phyloP scores from a whole-genome alignment of 1,140 invertebrate genomes.

The Archivesica marissinica region DNA sequence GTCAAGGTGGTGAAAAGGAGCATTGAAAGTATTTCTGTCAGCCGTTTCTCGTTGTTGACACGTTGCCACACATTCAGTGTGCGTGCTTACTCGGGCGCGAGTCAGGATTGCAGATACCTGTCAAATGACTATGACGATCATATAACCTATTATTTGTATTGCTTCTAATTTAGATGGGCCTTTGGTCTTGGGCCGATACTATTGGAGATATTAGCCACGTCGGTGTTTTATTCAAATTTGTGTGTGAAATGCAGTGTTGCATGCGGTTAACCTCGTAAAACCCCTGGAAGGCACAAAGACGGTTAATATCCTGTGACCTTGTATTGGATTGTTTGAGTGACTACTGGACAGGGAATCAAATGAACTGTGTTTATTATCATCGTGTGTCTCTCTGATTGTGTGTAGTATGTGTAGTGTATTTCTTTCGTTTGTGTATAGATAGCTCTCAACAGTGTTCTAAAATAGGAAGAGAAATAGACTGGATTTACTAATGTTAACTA shows the following conservation, averaged over 20 bases:
- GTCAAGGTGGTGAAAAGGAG: constrained; percentile 35
- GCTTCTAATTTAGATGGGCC: constrained; percentile 50
- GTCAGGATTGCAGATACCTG: constrained; percentile 11
- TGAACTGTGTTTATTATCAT: constrained; percentile 18
- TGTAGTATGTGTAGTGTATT: too few species aligned
- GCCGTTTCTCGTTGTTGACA: background rate
- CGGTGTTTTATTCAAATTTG: constrained; percentile 36
- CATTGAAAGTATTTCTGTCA: constrained; percentile 57
- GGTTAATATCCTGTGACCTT: constrained; percentile 40
- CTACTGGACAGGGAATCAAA: constrained; percentile 24
- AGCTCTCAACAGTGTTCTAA: too few species aligned
- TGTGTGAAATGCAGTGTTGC: constrained; percentile 45
- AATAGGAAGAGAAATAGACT: too few species aligned
- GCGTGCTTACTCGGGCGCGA: constrained; percentile 41
- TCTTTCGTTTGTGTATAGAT: too few species aligned
- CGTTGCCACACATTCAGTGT: constrained; percentile 35
- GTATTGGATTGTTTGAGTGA: constrained; percentile 26
- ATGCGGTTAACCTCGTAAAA: constrained; percentile 18
- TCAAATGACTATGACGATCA: constrained; percentile 28
- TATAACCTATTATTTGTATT: constrained; percentile 59
- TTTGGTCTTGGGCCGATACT: constrained; percentile 48
- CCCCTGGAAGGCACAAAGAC: constrained; percentile 32
- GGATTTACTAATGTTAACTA: too few species aligned
- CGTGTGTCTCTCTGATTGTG: background rate
- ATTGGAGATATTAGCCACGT: constrained; percentile 38